Evolutionary conservation across 2,113 vertebrate species (phyloP).

Genomic region (Malurus melanocephalus): DNA sequence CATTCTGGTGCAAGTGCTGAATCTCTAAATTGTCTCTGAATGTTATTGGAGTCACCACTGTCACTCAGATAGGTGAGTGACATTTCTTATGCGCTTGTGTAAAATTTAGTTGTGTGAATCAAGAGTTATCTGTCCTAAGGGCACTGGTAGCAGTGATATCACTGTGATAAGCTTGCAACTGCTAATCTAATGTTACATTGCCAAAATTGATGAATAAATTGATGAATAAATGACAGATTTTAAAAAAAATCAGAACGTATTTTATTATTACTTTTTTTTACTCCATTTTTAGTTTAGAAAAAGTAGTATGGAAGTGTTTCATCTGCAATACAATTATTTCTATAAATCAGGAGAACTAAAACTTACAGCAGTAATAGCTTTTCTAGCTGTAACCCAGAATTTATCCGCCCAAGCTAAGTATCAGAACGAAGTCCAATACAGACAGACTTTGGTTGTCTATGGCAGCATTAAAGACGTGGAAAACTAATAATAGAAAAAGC

Average conservation of each 20-base stretch:
- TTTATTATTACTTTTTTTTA: not conserved
- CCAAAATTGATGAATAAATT: not conserved
- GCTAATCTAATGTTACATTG: not conserved
- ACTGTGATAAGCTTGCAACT: not conserved
- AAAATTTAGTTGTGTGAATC: not conserved
- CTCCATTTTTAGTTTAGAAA: not conserved
- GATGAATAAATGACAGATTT: not conserved
- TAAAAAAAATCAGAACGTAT: not conserved
- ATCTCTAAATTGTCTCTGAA: not conserved
- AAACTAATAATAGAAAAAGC: conserved; percentile 65
- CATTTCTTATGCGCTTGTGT: not conserved
- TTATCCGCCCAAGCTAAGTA: not conserved
- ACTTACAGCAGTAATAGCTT: not conserved
- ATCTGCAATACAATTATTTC: not conserved
- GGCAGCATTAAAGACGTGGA: conserved; percentile 39
- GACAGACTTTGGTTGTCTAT: conserved; percentile 37
- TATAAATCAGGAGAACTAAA: not conserved
- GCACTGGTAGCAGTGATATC: not conserved
- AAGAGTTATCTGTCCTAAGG: not conserved
- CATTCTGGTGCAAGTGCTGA: not conserved
- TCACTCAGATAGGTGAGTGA: not conserved
- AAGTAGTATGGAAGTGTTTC: not conserved
- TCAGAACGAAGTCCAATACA: not conserved
- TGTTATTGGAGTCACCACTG: not conserved
- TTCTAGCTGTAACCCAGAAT: conserved; percentile 12